Base-by-base conservation (phyloP, 1,140 invertebrate genomes). In the Acromyrmex heyeri region DNA sequence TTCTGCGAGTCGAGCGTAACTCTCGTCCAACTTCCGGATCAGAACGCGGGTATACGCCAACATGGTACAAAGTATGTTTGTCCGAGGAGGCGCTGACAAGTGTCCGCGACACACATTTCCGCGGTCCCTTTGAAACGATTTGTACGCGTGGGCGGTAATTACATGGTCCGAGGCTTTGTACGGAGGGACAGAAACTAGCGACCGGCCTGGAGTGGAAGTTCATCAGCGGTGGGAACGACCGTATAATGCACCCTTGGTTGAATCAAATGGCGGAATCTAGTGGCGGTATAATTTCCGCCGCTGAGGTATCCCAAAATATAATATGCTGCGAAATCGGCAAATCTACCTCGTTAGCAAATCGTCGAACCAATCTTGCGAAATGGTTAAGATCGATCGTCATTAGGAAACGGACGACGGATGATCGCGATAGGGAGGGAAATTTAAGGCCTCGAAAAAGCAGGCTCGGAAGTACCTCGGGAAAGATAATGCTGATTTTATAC, bases 401-500 rank as follows among this genome's bases (percentile, higher is more conserved):
- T 21, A 62, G 57, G 75, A 34, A 75, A 34, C 12, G 21, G 53
- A 69, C 50, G 64, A 62, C 6, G n/a, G 53, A 4, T 16, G 24
- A 83, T 75, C 38, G 53, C 4, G 79, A 67, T 79, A 67, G 61
- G 2, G 34, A 69, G 30, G 30, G n/a, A 69, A 69, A 79, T 57
- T 72, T 72, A 81, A 81, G 34, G 14, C 10, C 50, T 2, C 21
- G 50, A 48, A 34, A 67, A 38, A 67, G 59, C 21, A 76, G 34
- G 14, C 21, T 61, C 16, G 12, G 53, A 64, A 44, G 65, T 30
- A 44, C 6, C 30, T 24, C 0, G 10, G 16, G 3, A 48, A 27
- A 59, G 38, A 21, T 79, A 82, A 72, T 82, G 67, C 12, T 82
- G 24, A 82, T 82, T 82, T 82, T 82, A 82, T 59, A 79, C 77